A percentile compares a stretch with the other conserved stretches of the same genome.
Conservation (phyloP, 30 jellyfish, hydroid and myxozoan genomes). For the Catostylus mosaicus region DNA sequence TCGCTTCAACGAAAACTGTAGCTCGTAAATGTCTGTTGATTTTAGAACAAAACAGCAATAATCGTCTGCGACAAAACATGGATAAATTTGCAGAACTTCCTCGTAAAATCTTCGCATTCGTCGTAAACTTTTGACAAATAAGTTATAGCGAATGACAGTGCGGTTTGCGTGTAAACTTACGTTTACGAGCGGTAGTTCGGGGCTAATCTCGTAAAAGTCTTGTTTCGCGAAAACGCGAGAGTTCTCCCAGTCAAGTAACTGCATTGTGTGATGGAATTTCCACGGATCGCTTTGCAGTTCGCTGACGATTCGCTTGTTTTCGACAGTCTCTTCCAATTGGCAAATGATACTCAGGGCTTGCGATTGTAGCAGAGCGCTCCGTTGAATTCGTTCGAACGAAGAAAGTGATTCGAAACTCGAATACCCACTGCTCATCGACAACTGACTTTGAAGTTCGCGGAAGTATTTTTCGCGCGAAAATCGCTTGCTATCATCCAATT, state of each 20-base stretch:
- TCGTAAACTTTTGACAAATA: conserved; percentile 37
- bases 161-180: conserved; percentile 12
- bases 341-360: conserved; percentile 51
- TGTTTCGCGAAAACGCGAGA: conserved; percentile 65
- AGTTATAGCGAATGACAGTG: conserved; percentile 26
- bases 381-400: not conserved
- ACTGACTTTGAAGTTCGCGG: conserved; percentile 60
- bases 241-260: conserved; percentile 69
- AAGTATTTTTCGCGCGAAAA: conserved; percentile 54
- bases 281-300: conserved; percentile 58
- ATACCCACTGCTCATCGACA: conserved; percentile 56
- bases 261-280: conserved; percentile 72
- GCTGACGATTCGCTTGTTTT: conserved; percentile 8
- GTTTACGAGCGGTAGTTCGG: conserved; percentile 59
- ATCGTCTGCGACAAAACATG: conserved; percentile 44
- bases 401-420: conserved; percentile 51
- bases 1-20: conserved; percentile 59
- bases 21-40: conserved; percentile 11
- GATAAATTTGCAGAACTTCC: conserved; percentile 38
- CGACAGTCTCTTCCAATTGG: conserved; percentile 33
- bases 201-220: conserved; percentile 54
- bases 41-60: conserved; percentile 63
- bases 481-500: not conserved
- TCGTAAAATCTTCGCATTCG: conserved; percentile 66
- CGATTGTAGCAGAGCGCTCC: conserved; percentile 26